Percentiles rank a stretch among this genome's conserved stretches.
Evolutionary conservation across 2,113 vertebrate species (phyloP).

Genomic region (Mugil cephalus): DNA sequence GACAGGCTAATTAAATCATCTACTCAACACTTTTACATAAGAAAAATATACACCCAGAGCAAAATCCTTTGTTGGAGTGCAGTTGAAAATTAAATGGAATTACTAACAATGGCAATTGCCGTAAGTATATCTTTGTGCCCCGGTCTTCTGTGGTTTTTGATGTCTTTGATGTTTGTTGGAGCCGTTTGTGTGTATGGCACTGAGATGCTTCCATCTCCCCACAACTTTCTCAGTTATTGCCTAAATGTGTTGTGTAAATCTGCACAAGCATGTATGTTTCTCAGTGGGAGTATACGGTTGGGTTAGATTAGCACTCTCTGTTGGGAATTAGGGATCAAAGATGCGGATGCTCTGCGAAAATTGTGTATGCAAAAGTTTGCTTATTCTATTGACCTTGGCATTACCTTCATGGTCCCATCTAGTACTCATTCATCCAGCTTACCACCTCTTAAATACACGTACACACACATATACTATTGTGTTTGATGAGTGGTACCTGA

Average conservation of each 20-base stretch:
- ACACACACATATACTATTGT: slow-evolving; percentile 35
- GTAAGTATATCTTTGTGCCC: slow-evolving; percentile 40
- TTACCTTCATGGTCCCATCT: slow-evolving; percentile 62
- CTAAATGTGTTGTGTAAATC: slow-evolving; percentile 47
- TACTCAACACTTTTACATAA: not conserved
- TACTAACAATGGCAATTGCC: slow-evolving; percentile 53
- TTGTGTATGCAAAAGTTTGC: slow-evolving; percentile 35
- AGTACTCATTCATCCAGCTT: slow-evolving; percentile 40
- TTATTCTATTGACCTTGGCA: slow-evolving; percentile 63
- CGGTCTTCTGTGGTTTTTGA: slow-evolving; percentile 38
- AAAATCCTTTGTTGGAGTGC: slow-evolving; percentile 18
- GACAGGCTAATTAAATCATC: slow-evolving; percentile 36
- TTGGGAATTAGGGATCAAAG: slow-evolving; percentile 60
- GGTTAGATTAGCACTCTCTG: slow-evolving; percentile 51
- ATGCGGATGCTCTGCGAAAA: slow-evolving; percentile 38
- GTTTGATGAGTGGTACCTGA: slow-evolving; percentile 65
- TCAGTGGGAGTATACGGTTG: slow-evolving; percentile 35
- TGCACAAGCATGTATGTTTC: slow-evolving; percentile 39
- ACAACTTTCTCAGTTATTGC: slow-evolving; percentile 42
- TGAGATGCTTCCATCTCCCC: slow-evolving; percentile 20
- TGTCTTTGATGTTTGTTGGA: slow-evolving; percentile 60
- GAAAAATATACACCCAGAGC: slow-evolving; percentile 44
- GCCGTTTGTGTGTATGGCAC: slow-evolving; percentile 33
- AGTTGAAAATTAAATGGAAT: slow-evolving; percentile 50
- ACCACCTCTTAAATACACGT: slow-evolving; percentile 15